A percentile compares a stretch with the other conserved stretches of the same genome.
Evolutionary conservation across 2,113 vertebrate genomes (phyloP).

Genomic region (Trematomus loennbergii): DNA sequence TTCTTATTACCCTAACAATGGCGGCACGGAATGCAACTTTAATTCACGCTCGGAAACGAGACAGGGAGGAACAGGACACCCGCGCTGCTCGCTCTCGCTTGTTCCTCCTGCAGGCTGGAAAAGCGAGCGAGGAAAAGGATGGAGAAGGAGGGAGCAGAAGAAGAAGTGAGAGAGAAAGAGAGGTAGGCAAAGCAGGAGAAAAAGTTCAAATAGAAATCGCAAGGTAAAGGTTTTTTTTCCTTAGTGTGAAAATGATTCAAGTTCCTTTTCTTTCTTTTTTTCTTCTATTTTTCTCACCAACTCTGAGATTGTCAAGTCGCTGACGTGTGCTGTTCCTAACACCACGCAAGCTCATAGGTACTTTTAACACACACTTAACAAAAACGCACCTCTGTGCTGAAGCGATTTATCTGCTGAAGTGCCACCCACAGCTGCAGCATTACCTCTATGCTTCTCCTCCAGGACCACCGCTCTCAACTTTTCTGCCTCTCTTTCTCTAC

Average conservation of each 20-base stretch:
- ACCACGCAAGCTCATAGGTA: conserved; percentile 23
- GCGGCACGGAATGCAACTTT: conserved; percentile 81
- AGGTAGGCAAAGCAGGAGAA: conserved; percentile 42
- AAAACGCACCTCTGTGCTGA: conserved; percentile 54
- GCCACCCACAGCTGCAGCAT: conserved; percentile 59
- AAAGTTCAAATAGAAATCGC: conserved; percentile 75
- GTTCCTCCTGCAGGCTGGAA: conserved; percentile 68
- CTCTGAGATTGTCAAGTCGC: conserved; percentile 53
- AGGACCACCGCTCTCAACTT: conserved; percentile 41
- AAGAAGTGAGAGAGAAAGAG: conserved; percentile 40
- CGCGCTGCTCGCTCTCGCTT: conserved; percentile 42
- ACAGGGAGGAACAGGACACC: conserved; percentile 68
- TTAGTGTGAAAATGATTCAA: conserved; percentile 59
- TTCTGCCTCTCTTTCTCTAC: conserved; percentile 25
- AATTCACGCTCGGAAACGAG: conserved; percentile 77
- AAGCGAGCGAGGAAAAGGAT: conserved; percentile 21
- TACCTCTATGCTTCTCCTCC: conserved; percentile 46
- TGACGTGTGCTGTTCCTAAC: conserved; percentile 54
- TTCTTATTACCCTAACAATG: conserved; percentile 87
- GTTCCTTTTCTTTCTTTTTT: conserved; percentile 43
- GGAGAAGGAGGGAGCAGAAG: conserved; percentile 35
- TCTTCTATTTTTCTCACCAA: conserved; percentile 22
- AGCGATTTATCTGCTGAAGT: conserved; percentile 67
- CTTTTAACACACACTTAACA: conserved; percentile 66
- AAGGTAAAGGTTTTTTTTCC: conserved; percentile 70